Evolutionary conservation across 2,888 invertebrate species (phyloP), one percentile per base, ranked within the genome.

Genomic region (Invenusta paracnida): DNA sequence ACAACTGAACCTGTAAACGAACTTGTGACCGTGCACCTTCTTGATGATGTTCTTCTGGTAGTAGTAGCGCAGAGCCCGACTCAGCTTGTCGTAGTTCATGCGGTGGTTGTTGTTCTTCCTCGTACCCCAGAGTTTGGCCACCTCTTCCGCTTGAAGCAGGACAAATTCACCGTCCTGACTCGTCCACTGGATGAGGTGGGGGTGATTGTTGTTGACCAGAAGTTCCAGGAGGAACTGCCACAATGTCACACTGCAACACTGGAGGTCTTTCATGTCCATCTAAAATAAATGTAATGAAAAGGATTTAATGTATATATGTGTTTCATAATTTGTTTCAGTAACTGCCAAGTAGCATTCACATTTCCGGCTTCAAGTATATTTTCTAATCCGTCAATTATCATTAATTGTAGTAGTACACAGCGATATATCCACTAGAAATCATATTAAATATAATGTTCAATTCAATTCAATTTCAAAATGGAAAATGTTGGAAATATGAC

Each of bases 1-100:
- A 5, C 92, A 91, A 5, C 93, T 93, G 88, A 93, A 93, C 88
- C 92, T 92, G 89, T 93, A 93, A 73, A 93, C 93, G 88, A 93
- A 93, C 88, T 93, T 93, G 89, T 93, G 93, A 48, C 93, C 93
- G 89, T 93, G 90, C 5, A 93, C 93, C 89, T 93, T 93, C 89
- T 92, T 92, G 88, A 93, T 93, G 88, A 93, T 93, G 88, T 93
- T 93, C 89, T 93, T 93, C 89, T 93, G 93, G 89, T 93, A 93
- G 89, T 94, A 94, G 89, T 94, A 94, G 29, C 93, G 90, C 13
- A 94, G 91, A 0, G 93, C 93, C n/a, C 94, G 90, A 87, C 93
- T 93, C 82, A 94, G 91, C 89, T 94, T 94, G 90, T 94, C 94
- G 89, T 94, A 94, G 90, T 93, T 94, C 94, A 94, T 94, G 89